Evolutionary conservation across 2,888 invertebrate genomes (phyloP).

Genomic region (Hybos culiciformis): DNA sequence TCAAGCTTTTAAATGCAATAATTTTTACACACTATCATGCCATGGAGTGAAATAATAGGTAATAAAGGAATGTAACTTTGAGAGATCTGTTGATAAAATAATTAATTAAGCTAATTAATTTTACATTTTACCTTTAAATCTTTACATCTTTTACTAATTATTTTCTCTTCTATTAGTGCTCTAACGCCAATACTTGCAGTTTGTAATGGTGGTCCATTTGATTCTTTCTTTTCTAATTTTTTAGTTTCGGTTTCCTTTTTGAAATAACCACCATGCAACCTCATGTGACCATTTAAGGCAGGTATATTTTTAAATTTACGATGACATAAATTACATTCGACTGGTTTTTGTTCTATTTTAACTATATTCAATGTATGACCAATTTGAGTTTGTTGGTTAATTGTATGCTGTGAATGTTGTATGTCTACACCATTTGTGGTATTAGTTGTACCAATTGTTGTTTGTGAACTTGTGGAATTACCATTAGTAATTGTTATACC

Average conservation of each 20-base stretch:
- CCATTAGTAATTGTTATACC: constrained; percentile 15
- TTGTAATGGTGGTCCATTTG: constrained; percentile 69
- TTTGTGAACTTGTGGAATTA: constrained; percentile 21
- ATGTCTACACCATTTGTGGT: constrained; percentile 18
- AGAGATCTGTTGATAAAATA: too few species aligned
- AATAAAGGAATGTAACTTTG: too few species aligned
- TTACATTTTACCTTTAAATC: constrained; percentile 30
- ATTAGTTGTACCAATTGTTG: constrained; percentile 20
- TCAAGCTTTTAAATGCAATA: too few species aligned
- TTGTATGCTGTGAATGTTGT: constrained; percentile 26
- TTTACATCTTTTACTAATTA: constrained; percentile 66
- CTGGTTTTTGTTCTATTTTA: constrained; percentile 63
- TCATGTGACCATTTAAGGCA: constrained; percentile 95
- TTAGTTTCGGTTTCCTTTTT: constrained; percentile 86
- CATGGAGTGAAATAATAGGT: too few species aligned
- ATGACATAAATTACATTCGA: constrained; percentile 90
- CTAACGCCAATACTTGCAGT: constrained; percentile 86
- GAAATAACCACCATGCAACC: constrained; percentile 92
- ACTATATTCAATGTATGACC: constrained; percentile 31
- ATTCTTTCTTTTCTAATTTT: constrained; percentile 73
- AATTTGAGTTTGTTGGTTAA: constrained; percentile 23
- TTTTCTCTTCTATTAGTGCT: constrained; percentile 84
- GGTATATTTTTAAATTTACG: constrained; percentile 95
- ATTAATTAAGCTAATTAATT: not conserved
- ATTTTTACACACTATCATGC: too few species aligned